Base-by-base conservation (phyloP, 2,888 invertebrate species). In the Chirona hameri region DNA sequence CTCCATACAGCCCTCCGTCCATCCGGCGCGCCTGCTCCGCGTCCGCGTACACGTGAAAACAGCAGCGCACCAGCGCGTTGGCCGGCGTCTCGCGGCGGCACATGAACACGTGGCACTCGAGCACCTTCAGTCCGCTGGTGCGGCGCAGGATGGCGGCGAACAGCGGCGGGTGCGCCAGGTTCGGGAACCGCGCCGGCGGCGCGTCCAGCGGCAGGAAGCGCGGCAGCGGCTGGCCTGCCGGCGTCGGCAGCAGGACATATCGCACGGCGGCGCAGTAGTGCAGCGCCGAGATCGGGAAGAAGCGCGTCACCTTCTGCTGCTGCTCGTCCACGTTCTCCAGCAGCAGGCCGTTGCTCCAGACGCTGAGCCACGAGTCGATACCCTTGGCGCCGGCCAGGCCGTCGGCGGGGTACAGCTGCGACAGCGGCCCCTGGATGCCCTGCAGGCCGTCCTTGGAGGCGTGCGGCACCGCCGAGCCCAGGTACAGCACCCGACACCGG, bases 91-190 rank as follows among this genome's bases (percentile, higher is more conserved):
- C 96, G 83, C 97, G 93, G 86, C 97, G 96, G 89, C 98, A 97
- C 87, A 99, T 96, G 89, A 99, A 99, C 85, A 98, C 97, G 90
- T 99, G 99, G 90, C 99, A 99, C 90, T 99, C 99, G 85, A 99
- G 91, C 83, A 98, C 98, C 89, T 98, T 98, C 86, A 99, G 97
- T 82, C 99, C 99, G 81, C 95, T 94, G 81, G 98, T 98, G 85
- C 99, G 92, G 81, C 99, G 92, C 86, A 99, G 90, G 84, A 99
- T 98, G 86, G 98, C 98, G 72, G 98, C 98, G 89, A 99, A 97
- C 84, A 99, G 91, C 52, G 99, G 98, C 83, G 98, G 98, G 88
- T 99, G 98, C 55, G 99, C 98, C 83, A 98, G 98, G 88, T 99
- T 98, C 46, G 97, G 96, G 85, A 96, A 93, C 83, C 96, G 92